Percentiles rank a stretch among this genome's conserved stretches.
Conservation (phyloP, 2,888 invertebrate species). For the Iselma pallidipennis region DNA sequence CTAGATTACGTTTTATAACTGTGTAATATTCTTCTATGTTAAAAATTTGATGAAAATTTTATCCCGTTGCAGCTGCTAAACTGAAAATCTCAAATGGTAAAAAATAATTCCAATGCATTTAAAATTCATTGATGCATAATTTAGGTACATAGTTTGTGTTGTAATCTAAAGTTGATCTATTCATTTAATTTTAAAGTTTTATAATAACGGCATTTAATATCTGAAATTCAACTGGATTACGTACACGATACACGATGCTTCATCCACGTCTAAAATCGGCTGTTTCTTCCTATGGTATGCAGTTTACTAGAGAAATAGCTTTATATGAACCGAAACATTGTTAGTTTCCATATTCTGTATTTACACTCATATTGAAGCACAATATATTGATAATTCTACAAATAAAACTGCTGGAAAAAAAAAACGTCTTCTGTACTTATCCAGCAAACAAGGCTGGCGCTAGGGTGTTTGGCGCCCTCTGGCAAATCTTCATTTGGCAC, state of each 20-base stretch:
- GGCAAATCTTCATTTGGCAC: too few species aligned
- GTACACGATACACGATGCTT: neutral
- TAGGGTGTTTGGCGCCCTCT: too few species aligned
- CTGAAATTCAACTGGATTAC: neutral
- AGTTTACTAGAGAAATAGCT: too few species aligned
- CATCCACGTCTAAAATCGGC: neutral
- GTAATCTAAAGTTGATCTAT: slow-evolving; percentile 14
- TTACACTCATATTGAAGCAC: too few species aligned
- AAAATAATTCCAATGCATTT: slow-evolving; percentile 7
- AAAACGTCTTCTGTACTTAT: too few species aligned
- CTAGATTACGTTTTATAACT: too few species aligned
- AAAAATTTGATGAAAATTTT: slow-evolving; percentile 1
- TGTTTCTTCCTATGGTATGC: neutral
- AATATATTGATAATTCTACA: too few species aligned
- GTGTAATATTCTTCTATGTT: too few species aligned
- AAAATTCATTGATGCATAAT: slow-evolving; percentile 10
- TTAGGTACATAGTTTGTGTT: slow-evolving; percentile 5
- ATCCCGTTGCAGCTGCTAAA: neutral
- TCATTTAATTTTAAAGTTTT: slow-evolving; percentile 10
- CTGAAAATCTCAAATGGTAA: slow-evolving; percentile 8
- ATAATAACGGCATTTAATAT: slow-evolving; percentile 15
- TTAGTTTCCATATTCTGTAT: too few species aligned
- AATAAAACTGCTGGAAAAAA: too few species aligned
- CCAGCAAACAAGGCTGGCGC: too few species aligned
- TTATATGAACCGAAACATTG: too few species aligned